phyloP scores from a whole-genome alignment of 1,140 invertebrate species.

The Hyposmocoma kahamanoa region DNA sequence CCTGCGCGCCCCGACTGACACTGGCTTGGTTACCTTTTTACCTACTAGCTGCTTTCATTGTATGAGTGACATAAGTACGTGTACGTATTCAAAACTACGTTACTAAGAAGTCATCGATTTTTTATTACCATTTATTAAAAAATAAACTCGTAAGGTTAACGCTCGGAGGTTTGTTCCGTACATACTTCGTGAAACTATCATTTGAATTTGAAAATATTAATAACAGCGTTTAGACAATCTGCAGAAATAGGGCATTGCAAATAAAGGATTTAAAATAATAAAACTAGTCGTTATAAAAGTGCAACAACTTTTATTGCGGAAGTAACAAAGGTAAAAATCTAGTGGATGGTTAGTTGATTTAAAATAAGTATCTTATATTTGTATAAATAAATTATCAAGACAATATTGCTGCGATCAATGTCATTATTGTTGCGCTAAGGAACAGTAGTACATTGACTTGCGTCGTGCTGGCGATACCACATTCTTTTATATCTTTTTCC shows the following conservation, averaged over 20 bases:
- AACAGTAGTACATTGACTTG: slow-evolving; percentile 25
- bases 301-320: slow-evolving; percentile 64
- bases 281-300: slow-evolving; percentile 18
- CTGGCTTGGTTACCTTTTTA: not conserved
- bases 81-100: no score
- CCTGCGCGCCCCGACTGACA: slow-evolving; percentile 30
- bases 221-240: no score
- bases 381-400: not conserved
- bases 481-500: slow-evolving; percentile 54
- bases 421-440: slow-evolving; percentile 19
- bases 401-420: not conserved
- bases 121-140: no score
- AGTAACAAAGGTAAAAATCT: slow-evolving; percentile 63
- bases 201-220: no score
- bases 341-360: not conserved
- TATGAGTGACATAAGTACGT: no score
- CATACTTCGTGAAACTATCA: no score
- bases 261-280: no score
- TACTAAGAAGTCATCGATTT: no score
- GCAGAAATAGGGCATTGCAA: no score
- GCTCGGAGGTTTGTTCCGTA: no score
- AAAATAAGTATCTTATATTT: not conserved
- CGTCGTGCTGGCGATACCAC: slow-evolving; percentile 36
- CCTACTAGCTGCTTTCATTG: no score
- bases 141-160: no score